phyloP scores from a whole-genome alignment of 2,113 vertebrate species.

The Zingel zingel region DNA sequence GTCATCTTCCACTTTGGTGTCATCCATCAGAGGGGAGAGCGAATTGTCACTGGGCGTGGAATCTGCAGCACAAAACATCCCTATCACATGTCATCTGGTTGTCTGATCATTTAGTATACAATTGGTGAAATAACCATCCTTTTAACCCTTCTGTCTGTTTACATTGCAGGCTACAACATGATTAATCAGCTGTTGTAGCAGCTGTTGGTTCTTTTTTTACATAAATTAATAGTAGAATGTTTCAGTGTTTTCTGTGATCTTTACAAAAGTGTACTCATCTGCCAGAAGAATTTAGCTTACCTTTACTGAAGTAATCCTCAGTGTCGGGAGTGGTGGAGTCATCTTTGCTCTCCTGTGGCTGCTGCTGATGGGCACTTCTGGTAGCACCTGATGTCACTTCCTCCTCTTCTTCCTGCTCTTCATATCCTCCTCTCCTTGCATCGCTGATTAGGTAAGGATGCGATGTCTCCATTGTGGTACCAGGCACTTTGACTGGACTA shows the following conservation, averaged over 20 bases:
- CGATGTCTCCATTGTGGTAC: constrained; percentile 85
- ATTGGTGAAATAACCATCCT: constrained; percentile 17
- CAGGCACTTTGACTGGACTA: constrained; percentile 93
- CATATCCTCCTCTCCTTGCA: constrained; percentile 82
- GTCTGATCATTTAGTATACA: constrained; percentile 54
- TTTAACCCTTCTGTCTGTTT: background rate
- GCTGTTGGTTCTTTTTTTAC: no score
- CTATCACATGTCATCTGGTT: constrained; percentile 68
- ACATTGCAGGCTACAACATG: background rate
- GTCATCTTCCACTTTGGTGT: constrained; percentile 91
- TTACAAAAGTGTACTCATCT: background rate
- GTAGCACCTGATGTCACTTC: constrained; percentile 90
- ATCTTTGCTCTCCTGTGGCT: constrained; percentile 85
- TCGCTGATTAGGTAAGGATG: constrained; percentile 88
- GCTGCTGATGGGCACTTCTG: constrained; percentile 93
- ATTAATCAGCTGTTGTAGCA: background rate
- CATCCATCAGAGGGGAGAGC: constrained; percentile 92
- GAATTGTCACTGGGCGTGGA: constrained; percentile 93
- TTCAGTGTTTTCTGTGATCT: background rate
- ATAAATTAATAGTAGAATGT: background rate
- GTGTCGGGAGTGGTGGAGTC: constrained; percentile 85
- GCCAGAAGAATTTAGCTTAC: constrained; percentile 75
- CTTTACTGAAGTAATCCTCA: constrained; percentile 93
- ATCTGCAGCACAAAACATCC: constrained; percentile 75
- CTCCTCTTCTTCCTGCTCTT: constrained; percentile 86